These are phyloP conservation scores for Perognathus longimembris DNA, from an alignment of 2,113 vertebrate genomes.

Conservation along the genomic window DNA sequence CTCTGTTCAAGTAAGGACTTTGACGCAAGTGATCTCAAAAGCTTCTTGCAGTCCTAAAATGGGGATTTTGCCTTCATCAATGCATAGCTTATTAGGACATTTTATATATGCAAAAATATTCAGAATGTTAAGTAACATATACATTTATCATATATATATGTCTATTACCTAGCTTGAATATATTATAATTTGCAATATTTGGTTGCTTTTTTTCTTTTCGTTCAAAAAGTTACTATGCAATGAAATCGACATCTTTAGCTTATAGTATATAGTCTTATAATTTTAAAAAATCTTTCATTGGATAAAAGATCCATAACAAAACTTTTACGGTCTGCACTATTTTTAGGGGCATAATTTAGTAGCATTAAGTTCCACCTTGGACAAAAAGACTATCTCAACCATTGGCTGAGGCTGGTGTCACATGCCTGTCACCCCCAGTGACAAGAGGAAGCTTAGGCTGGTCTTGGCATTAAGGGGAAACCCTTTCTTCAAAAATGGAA, in stretches of 20 bases:
- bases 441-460: neutral
- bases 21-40: neutral
- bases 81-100: neutral
- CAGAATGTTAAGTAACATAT: neutral
- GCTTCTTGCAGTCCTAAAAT: neutral
- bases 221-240: neutral
- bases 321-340: neutral
- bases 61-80: neutral
- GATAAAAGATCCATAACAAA: neutral
- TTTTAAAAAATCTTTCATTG: neutral
- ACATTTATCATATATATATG: neutral
- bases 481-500: no score
- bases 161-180: neutral
- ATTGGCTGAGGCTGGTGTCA: neutral
- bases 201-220: conserved; percentile 31
- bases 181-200: conserved; percentile 4
- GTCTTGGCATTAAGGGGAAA: no score
- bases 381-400: no score
- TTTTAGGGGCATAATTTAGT: neutral
- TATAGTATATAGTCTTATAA: neutral
- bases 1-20: neutral
- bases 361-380: no score
- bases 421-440: neutral
- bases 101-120: neutral
- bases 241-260: neutral